phyloP scores from a whole-genome alignment of 1,140 invertebrate genomes.

The Drosophila navojoa region DNA sequence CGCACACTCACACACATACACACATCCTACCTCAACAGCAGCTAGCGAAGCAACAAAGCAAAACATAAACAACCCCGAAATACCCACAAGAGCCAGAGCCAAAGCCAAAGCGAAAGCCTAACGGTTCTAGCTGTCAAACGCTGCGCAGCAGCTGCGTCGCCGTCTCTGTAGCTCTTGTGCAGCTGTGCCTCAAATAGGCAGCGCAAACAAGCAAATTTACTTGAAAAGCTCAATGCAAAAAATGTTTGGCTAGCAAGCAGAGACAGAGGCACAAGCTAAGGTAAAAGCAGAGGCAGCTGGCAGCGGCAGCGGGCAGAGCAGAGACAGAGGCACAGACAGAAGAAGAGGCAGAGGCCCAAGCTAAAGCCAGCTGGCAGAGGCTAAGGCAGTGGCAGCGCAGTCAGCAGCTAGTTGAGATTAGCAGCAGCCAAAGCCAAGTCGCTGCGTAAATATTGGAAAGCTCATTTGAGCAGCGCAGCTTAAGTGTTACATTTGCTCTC shows the following conservation, averaged over 20 bases:
- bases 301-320: too few relatives aligned
- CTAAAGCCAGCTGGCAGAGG: not conserved
- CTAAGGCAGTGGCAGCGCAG: not conserved
- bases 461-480: constrained; percentile 64
- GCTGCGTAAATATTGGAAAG: constrained; percentile 77
- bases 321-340: constrained; percentile 10
- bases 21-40: constrained; percentile 70
- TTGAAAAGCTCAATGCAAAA: constrained; percentile 75
- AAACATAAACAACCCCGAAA: constrained; percentile 76
- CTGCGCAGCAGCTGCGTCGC: constrained; percentile 15
- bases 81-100: constrained; percentile 38
- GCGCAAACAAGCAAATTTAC: constrained; percentile 55
- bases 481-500: constrained; percentile 7
- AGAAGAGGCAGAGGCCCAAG: not conserved
- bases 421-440: constrained; percentile 54
- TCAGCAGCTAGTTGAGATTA: constrained; percentile 47
- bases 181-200: constrained; percentile 70
- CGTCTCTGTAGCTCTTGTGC: constrained; percentile 33
- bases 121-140: constrained; percentile 3
- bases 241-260: constrained; percentile 38
- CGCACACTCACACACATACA: constrained; percentile 9
- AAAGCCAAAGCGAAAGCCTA: constrained; percentile 21
- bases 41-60: constrained; percentile 59
- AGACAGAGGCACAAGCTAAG: too few relatives aligned
- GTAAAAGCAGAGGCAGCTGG: too few relatives aligned